Conservation (phyloP, 2,888 invertebrate species). For the Pharmacophagus antenor region DNA sequence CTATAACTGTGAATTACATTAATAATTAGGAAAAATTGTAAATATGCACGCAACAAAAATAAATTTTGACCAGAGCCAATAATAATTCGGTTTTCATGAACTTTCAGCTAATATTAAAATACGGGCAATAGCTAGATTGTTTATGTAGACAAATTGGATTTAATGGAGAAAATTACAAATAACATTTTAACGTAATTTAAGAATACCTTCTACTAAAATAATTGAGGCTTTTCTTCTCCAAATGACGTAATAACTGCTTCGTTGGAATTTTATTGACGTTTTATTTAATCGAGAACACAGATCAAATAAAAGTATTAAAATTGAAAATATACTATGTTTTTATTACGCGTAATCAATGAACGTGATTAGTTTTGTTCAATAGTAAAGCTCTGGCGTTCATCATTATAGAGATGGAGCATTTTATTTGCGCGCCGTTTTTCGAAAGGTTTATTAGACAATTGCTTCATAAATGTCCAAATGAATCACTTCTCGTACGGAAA, state of each 20-base stretch:
- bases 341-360: conserved; percentile 9
- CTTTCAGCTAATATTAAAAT: no score
- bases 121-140: no score
- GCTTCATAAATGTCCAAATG: conserved; percentile 37
- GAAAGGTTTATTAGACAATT: conserved; percentile 35
- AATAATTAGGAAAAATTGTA: not conserved
- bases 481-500: conserved; percentile 39
- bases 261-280: not conserved
- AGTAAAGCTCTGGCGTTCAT: conserved; percentile 1
- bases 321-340: not conserved
- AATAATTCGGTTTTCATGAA: no score
- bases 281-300: not conserved
- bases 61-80: no score
- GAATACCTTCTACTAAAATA: no score
- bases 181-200: no score
- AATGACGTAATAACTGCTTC: not conserved
- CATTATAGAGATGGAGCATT: conserved; percentile 16
- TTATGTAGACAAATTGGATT: no score
- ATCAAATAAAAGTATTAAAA: not conserved
- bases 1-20: not conserved
- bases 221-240: no score
- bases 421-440: conserved; percentile 25
- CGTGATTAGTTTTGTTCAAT: conserved; percentile 13
- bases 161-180: no score
- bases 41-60: not conserved